Evolutionary conservation across 2,113 vertebrate species (phyloP).

Genomic region (Jacana jacana): DNA sequence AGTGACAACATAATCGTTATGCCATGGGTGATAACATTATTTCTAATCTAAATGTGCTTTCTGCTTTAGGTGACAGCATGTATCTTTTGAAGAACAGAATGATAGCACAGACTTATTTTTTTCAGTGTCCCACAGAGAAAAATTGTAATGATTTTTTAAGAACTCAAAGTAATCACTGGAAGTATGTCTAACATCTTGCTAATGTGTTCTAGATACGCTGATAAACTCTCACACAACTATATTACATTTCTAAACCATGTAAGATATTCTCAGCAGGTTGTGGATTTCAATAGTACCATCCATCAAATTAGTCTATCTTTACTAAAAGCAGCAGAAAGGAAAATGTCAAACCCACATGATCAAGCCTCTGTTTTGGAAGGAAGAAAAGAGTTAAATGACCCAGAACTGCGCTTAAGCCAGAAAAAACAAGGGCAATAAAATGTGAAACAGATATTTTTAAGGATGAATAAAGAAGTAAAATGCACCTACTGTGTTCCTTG

Average conservation of each 20-base stretch:
- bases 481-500: not conserved
- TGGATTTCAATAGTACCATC: not conserved
- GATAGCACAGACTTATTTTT: not conserved
- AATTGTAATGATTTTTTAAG: not conserved
- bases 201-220: not conserved
- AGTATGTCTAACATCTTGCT: not conserved
- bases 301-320: not conserved
- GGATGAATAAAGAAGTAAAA: not conserved
- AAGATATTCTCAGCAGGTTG: not conserved
- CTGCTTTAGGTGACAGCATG: not conserved
- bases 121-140: not conserved
- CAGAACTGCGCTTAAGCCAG: not conserved
- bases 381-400: not conserved
- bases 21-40: not conserved
- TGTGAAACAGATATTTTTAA: not conserved
- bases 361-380: not conserved
- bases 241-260: not conserved
- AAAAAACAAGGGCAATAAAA: not conserved
- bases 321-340: not conserved
- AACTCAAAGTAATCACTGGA: not conserved
- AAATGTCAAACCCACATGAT: not conserved
- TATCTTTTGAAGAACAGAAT: not conserved
- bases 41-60: not conserved
- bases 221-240: not conserved
- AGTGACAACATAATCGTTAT: not conserved